Evolutionary conservation across 64 coral and sea anemone species (phyloP).

Genomic region (Montipora sp.): DNA sequence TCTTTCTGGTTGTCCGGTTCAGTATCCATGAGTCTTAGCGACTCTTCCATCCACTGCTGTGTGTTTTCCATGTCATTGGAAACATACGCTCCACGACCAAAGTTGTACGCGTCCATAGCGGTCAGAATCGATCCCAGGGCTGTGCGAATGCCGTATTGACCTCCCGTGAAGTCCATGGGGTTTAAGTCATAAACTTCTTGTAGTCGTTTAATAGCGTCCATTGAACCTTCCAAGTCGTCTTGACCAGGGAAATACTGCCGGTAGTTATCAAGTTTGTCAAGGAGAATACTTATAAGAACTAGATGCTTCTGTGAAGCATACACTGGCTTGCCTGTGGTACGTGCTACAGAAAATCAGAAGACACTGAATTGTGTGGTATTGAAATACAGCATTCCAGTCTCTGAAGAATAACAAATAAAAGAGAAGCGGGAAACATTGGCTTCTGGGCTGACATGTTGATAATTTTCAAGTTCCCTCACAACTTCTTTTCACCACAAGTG

Average conservation of each 20-base stretch:
- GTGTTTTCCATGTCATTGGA: slow-evolving; percentile 65
- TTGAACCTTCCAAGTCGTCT: slow-evolving; percentile 68
- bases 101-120: slow-evolving; percentile 71
- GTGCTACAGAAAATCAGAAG: no score
- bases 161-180: slow-evolving; percentile 66
- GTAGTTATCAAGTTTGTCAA: slow-evolving; percentile 59
- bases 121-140: slow-evolving; percentile 23
- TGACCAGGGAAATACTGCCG: slow-evolving; percentile 47
- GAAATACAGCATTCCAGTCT: no score
- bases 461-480: no score
- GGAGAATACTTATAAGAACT: no score
- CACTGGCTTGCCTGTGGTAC: no score
- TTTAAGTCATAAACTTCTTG: slow-evolving; percentile 80
- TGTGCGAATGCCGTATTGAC: slow-evolving; percentile 23
- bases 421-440: no score
- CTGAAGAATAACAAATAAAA: no score
- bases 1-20: slow-evolving; percentile 27
- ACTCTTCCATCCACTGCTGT: slow-evolving; percentile 81
- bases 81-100: slow-evolving; percentile 73
- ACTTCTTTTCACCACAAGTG: no score
- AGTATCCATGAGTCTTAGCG: slow-evolving; percentile 65
- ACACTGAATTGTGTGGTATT: no score
- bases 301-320: no score
- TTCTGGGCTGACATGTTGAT: no score
- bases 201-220: slow-evolving; percentile 75